These are phyloP conservation scores for Eutolmus rufibarbis DNA, from an alignment of 2,888 invertebrate species.

Conservation along the genomic window DNA sequence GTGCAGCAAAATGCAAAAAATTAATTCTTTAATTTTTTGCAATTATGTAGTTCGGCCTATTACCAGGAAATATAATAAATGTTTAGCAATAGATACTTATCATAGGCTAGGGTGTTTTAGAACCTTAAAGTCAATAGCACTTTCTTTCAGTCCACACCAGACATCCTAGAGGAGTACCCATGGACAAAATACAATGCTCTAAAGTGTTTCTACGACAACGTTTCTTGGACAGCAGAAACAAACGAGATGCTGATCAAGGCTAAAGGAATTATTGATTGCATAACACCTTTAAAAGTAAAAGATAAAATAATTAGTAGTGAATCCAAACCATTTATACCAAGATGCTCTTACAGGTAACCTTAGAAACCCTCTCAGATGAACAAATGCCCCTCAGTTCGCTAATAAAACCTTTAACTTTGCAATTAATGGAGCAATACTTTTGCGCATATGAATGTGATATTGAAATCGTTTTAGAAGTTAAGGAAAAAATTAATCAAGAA, in stretches of 20 bases:
- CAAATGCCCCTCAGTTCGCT: constrained; percentile 52
- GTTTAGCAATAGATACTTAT: not conserved
- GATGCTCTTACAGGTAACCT: constrained; percentile 49
- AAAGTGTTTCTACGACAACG: constrained; percentile 58
- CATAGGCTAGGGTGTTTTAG: not conserved
- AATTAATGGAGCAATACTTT: constrained; percentile 54
- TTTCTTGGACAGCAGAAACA: constrained; percentile 58
- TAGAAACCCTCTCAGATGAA: constrained; percentile 53
- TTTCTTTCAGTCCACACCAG: constrained; percentile 50
- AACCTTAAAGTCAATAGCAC: not conserved
- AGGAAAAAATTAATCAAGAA: constrained; percentile 50
- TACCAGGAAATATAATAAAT: too few relatives aligned
- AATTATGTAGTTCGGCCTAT: too few relatives aligned
- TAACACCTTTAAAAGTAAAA: constrained; percentile 57
- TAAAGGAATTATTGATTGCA: constrained; percentile 55
- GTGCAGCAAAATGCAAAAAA: too few relatives aligned
- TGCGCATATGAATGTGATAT: constrained; percentile 47
- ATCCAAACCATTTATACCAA: not conserved
- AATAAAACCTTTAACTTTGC: constrained; percentile 52
- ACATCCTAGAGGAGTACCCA: constrained; percentile 55
- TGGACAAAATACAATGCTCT: constrained; percentile 58
- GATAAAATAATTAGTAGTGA: constrained; percentile 1
- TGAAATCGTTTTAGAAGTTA: constrained; percentile 48
- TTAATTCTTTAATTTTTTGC: too few relatives aligned
- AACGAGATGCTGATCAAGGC: constrained; percentile 55